Percentiles rank a stretch among this genome's conserved stretches.
These are phyloP conservation scores for Petrocephalus sullivani DNA, from an alignment of 2,797 vertebrate species.

Conservation along the genomic window DNA sequence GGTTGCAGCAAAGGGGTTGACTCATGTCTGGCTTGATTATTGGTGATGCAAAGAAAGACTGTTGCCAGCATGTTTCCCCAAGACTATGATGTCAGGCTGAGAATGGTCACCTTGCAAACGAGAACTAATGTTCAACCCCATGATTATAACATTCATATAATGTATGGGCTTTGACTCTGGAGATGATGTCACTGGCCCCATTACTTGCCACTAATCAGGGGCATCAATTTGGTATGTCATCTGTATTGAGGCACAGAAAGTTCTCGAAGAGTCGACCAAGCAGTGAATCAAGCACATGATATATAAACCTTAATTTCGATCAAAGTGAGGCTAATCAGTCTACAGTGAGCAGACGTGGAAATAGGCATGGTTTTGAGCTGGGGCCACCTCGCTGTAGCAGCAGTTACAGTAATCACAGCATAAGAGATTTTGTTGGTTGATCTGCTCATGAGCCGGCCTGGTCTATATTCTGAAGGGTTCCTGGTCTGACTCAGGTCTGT, in stretches of 20 bases:
- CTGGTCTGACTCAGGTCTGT: background rate
- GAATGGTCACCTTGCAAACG: background rate
- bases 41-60: background rate
- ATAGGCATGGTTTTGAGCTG: background rate
- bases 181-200: constrained; percentile 4
- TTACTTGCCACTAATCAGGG: background rate
- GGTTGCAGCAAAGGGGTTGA: background rate
- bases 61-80: background rate
- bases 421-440: background rate
- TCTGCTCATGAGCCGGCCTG: background rate
- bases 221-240: background rate
- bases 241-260: background rate
- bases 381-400: background rate
- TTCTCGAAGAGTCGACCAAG: background rate
- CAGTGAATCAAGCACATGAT: background rate
- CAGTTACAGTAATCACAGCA: background rate
- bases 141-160: background rate
- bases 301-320: background rate
- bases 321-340: background rate
- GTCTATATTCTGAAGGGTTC: background rate
- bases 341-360: background rate
- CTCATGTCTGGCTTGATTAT: background rate
- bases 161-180: background rate
- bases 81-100: background rate
- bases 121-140: background rate